These are phyloP conservation scores for Pseudopipra pipra DNA, from an alignment of 2,113 vertebrate genomes.

Conservation along the genomic window DNA sequence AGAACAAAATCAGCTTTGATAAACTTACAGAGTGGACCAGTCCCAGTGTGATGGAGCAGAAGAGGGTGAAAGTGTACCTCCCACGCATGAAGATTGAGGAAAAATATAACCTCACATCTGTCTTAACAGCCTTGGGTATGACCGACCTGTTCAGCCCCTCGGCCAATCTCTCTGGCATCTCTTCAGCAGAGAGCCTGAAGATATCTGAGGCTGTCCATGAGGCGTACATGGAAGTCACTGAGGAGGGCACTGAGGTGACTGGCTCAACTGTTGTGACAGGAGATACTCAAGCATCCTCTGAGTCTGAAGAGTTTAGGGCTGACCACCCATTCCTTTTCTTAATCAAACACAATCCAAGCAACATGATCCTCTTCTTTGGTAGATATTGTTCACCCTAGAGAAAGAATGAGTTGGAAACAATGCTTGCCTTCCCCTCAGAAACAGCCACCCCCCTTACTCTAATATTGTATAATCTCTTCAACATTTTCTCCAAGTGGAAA, in stretches of 20 bases:
- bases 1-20: slow-evolving; percentile 51
- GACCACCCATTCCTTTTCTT: slow-evolving; percentile 71
- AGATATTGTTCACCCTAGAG: slow-evolving; percentile 60
- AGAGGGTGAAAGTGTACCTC: slow-evolving; percentile 61
- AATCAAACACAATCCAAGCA: slow-evolving; percentile 59
- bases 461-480: not conserved
- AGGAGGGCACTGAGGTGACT: slow-evolving; percentile 54
- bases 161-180: slow-evolving; percentile 76
- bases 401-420: not conserved
- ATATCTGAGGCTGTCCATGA: slow-evolving; percentile 59
- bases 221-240: slow-evolving; percentile 63
- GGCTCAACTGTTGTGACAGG: not conserved
- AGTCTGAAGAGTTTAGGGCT: slow-evolving; percentile 33
- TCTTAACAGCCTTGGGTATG: slow-evolving; percentile 62
- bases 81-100: slow-evolving; percentile 71
- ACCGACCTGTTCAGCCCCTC: slow-evolving; percentile 28
- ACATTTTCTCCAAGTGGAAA: not conserved
- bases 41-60: slow-evolving; percentile 38
- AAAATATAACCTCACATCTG: slow-evolving; percentile 46
- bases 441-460: not conserved
- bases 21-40: slow-evolving; percentile 64
- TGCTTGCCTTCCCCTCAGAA: not conserved
- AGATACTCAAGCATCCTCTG: not conserved
- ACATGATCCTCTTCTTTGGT: slow-evolving; percentile 69
- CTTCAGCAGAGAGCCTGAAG: slow-evolving; percentile 48